phyloP scores from a whole-genome alignment of 2,888 invertebrate genomes.

The Aleiodes testaceus region DNA sequence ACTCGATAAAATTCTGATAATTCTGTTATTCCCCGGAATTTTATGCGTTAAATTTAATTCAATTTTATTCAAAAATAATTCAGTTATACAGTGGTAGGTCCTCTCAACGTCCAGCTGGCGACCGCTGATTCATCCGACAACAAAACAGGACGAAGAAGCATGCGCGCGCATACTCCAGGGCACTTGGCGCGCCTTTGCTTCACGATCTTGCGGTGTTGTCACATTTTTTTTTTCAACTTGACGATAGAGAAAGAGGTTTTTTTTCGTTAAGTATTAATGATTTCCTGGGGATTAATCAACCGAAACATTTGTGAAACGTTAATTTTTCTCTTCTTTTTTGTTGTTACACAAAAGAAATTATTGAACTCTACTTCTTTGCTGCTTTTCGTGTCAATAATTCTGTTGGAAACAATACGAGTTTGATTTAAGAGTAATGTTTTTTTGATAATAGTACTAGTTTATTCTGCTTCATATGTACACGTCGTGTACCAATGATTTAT shows the following conservation, averaged over 20 bases:
- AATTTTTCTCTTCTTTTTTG: not conserved
- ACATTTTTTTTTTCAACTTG: conserved; percentile 48
- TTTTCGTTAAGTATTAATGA: not conserved
- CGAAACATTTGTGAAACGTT: not conserved
- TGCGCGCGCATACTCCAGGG: conserved; percentile 38
- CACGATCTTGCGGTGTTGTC: conserved; percentile 50
- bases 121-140: conserved; percentile 60
- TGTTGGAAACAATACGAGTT: conserved; percentile 4
- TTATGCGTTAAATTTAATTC: not conserved
- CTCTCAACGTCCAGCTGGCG: conserved; percentile 59
- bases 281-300: no score
- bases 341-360: no score
- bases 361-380: no score
- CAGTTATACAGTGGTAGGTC: conserved; percentile 47
- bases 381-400: not conserved
- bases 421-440: conserved; percentile 7
- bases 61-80: conserved; percentile 45
- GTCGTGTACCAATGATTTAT: conserved; percentile 20
- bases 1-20: not conserved
- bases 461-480: not conserved
- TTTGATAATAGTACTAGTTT: no score
- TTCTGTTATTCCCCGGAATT: no score
- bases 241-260: conserved; percentile 7
- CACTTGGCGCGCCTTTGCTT: conserved; percentile 37
- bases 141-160: conserved; percentile 28